phyloP scores from a whole-genome alignment of 2,888 invertebrate species.

The Ormyrus pomaceus region DNA sequence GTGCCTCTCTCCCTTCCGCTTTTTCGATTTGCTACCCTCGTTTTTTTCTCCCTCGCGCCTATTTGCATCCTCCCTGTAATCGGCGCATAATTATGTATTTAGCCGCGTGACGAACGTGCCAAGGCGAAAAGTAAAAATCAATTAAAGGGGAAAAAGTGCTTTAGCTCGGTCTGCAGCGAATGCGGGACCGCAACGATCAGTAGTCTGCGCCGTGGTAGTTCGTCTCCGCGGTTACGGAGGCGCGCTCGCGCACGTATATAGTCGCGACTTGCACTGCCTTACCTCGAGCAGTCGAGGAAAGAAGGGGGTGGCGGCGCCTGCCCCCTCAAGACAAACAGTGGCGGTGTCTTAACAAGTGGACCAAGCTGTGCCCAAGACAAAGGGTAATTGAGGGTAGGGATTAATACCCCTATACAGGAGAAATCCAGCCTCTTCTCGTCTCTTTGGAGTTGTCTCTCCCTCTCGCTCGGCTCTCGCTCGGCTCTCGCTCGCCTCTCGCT shows the following conservation, averaged over 20 bases:
- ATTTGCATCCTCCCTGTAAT: slow-evolving; percentile 22
- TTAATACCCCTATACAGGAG: slow-evolving; percentile 76
- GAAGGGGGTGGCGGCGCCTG: slow-evolving; percentile 56
- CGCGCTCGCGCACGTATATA: slow-evolving; percentile 69
- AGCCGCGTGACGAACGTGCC: background rate
- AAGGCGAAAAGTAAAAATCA: no score
- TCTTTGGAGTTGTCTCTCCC: slow-evolving; percentile 65
- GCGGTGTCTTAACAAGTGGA: slow-evolving; percentile 76
- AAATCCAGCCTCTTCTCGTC: slow-evolving; percentile 67
- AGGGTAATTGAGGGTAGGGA: slow-evolving; percentile 76
- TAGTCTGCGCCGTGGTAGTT: slow-evolving; percentile 71
- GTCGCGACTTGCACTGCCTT: no score
- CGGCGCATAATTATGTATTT: slow-evolving; percentile 7
- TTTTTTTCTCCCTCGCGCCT: slow-evolving; percentile 25
- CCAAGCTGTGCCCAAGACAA: slow-evolving; percentile 76
- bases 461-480: slow-evolving; percentile 52
- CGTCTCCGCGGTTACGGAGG: slow-evolving; percentile 74
- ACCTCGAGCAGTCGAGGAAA: slow-evolving; percentile 63
- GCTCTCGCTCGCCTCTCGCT: slow-evolving; percentile 57
- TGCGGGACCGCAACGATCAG: slow-evolving; percentile 74
- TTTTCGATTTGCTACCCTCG: slow-evolving; percentile 13
- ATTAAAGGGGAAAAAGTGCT: slow-evolving; percentile 7
- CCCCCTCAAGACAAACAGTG: slow-evolving; percentile 75
- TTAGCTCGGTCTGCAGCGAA: slow-evolving; percentile 52
- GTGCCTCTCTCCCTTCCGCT: slow-evolving; percentile 55